Percentiles rank a stretch among this genome's conserved stretches.
Conservation (phyloP, 2,113 vertebrate species). For the Sinocyclocheilus grahami region DNA sequence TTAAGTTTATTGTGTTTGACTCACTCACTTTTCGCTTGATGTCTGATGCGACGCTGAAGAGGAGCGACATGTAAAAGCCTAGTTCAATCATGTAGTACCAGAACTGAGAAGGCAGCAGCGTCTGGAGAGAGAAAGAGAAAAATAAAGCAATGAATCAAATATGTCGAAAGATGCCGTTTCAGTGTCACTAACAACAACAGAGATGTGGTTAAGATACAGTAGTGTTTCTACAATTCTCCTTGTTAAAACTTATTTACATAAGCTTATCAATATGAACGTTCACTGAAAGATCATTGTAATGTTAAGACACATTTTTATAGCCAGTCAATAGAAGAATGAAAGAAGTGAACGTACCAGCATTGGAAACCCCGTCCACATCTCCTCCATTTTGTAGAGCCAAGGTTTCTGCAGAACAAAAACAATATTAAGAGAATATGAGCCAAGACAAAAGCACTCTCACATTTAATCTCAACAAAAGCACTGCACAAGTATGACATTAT, state of each 20-base stretch:
- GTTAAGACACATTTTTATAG: not conserved
- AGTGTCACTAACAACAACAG: not conserved
- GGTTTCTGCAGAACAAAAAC: conserved; percentile 82
- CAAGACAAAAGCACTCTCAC: not conserved
- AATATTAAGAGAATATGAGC: not conserved
- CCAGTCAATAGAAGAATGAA: not conserved
- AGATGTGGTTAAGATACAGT: not conserved
- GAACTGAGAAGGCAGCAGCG: conserved; percentile 80
- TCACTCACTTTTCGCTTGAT: conserved; percentile 91
- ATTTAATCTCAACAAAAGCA: conserved; percentile 18
- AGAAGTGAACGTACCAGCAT: conserved; percentile 79
- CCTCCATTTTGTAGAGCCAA: conserved; percentile 86
- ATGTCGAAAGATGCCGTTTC: not conserved
- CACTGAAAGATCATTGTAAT: not conserved
- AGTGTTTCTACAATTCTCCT: not conserved
- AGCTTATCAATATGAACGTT: not conserved
- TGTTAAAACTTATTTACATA: not conserved
- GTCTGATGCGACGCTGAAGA: conserved; percentile 87
- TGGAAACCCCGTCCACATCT: conserved; percentile 90
- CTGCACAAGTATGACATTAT: not conserved
- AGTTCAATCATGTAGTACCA: conserved; percentile 92
- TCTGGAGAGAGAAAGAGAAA: conserved; percentile 68
- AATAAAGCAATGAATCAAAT: not conserved
- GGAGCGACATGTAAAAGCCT: conserved; percentile 86
- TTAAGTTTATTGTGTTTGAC: not conserved